Evolutionary conservation across 2,113 vertebrate genomes (phyloP).

Genomic region (Microtus pennsylvanicus): DNA sequence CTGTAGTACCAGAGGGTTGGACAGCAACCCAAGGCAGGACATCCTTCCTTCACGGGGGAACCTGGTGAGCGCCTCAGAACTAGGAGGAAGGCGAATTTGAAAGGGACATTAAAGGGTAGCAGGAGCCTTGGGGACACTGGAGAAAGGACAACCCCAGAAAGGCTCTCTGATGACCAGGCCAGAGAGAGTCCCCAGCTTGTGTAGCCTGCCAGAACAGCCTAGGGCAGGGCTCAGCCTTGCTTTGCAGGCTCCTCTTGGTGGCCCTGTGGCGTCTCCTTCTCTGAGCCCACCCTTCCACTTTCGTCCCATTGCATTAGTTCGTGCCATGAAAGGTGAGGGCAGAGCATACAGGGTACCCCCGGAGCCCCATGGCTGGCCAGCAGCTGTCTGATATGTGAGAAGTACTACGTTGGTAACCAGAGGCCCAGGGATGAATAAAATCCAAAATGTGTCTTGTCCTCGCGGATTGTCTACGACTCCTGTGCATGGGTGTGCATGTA

Average conservation of each 20-base stretch:
- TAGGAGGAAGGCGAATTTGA: background rate
- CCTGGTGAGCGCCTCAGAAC: background rate
- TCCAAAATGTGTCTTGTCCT: background rate
- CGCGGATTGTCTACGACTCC: fast-evolving
- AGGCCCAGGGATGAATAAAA: background rate
- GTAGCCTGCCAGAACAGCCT: background rate
- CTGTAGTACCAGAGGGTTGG: background rate
- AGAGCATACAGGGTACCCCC: background rate
- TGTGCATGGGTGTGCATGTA: background rate
- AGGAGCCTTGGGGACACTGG: background rate
- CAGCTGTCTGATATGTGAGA: background rate
- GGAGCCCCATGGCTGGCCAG: background rate
- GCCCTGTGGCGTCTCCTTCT: background rate
- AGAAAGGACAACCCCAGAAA: too few relatives aligned
- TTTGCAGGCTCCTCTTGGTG: background rate
- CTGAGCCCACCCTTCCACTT: too few relatives aligned
- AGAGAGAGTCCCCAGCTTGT: background rate
- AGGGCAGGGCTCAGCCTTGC: too few relatives aligned
- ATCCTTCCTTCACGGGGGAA: background rate
- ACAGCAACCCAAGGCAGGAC: too few relatives aligned
- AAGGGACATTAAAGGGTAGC: background rate
- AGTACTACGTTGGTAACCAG: background rate
- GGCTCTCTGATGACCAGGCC: background rate
- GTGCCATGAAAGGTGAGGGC: fast-evolving
- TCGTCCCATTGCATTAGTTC: background rate